Evolutionary conservation across 2,888 invertebrate species (phyloP).

Genomic region (Heliconius erato): DNA sequence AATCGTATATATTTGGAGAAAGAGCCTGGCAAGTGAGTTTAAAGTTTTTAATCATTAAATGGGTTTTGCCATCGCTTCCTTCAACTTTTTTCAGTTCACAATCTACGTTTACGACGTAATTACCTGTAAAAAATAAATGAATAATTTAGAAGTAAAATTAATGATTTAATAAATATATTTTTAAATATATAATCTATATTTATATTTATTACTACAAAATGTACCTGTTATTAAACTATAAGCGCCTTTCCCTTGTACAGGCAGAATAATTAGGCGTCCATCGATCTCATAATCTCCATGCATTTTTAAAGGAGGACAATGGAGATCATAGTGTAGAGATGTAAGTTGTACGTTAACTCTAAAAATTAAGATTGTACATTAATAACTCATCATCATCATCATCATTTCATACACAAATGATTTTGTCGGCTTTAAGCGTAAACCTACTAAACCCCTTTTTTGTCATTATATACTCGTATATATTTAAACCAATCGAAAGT

Average conservation of each 20-base stretch:
- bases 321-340: constrained; percentile 33
- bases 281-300: constrained; percentile 55
- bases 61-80: constrained; percentile 54
- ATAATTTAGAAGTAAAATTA: neutral
- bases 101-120: constrained; percentile 45
- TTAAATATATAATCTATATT: neutral
- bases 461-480: too few species aligned
- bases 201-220: neutral
- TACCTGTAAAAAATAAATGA: constrained; percentile 48
- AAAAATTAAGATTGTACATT: constrained; percentile 14
- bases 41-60: constrained; percentile 55
- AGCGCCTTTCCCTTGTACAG: constrained; percentile 58
- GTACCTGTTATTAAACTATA: constrained; percentile 55
- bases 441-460: too few species aligned
- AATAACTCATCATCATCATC: too few species aligned
- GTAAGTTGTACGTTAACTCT: constrained; percentile 38
- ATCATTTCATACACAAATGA: neutral
- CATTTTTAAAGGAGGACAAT: constrained; percentile 33
- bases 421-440: too few species aligned
- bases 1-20: constrained; percentile 54
- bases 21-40: constrained; percentile 47
- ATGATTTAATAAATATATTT: neutral
- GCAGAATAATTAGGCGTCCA: constrained; percentile 55
- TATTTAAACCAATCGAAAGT: too few species aligned
- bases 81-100: constrained; percentile 47